Evolutionary conservation across 2,888 invertebrate genomes (phyloP), one percentile per base, ranked within the genome.

Genomic region (Spisula subtruncata): DNA sequence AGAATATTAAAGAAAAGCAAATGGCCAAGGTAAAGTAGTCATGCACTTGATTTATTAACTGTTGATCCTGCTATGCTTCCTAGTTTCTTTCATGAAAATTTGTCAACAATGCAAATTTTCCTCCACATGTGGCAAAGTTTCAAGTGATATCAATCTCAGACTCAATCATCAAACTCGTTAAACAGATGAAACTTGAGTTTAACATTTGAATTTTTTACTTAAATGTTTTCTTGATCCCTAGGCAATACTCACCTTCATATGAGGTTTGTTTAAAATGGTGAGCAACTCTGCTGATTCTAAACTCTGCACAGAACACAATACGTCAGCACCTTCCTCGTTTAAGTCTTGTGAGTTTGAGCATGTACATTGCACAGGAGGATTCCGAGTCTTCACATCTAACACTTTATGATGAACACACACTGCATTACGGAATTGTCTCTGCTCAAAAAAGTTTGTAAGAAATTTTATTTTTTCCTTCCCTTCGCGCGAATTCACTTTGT

Each of bases 371-470:
- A 92, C 93, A 10, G 92, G 94, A 16, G 95, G 95, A 20, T 94
- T 94, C 35, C 93, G 91, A 0, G 94, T 93, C 29, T 94, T 94
- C 41, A 95, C 93, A 81, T 94, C 94, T 46, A 95, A 90, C 88
- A 96, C 93, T 93, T 95, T 95, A 83, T 95, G 95, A 90, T 96
- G 96, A 41, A 95, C 93, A 81, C 90, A 87, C 41, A 91, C 89
- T 18, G 96, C 96, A 29, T 95, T 93, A 88, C 95, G 96, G 91
- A 96, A 96, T 88, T 94, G 94, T 41, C 91, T 90, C 87, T 95
- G 95, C 82, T 94, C 94, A 89, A 96, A 95, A 48, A 96, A 94
- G 81, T 92, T 90, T 79, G 93, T 93, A 25, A 96, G 91, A 83
- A 95, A 94, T 56, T 94, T 90, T 18, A 96, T 81, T 83, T 96